Conservation (phyloP, 2,797 vertebrate genomes). For the Catostomus latipinnis region DNA sequence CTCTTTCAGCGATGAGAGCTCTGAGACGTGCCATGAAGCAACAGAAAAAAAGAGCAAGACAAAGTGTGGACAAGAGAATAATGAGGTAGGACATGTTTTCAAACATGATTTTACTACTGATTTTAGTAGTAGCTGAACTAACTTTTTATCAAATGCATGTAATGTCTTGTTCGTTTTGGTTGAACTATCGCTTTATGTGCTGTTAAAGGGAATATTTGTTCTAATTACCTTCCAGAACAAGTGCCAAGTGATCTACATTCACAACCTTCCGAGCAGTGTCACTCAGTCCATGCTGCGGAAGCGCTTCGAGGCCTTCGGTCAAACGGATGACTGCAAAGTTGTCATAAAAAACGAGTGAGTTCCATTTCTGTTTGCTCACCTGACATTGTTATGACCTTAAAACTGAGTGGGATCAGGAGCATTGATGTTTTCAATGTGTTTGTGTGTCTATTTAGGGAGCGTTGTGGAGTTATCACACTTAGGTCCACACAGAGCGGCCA, state of each 20-base stretch:
- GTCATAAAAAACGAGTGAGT: conserved; percentile 87
- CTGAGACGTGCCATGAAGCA: conserved; percentile 72
- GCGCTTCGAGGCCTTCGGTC: conserved; percentile 94
- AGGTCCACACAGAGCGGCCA: conserved; percentile 81
- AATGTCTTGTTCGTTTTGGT: background rate
- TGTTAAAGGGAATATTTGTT: background rate
- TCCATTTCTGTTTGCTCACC: background rate
- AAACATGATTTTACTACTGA: background rate
- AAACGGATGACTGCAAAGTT: conserved; percentile 93
- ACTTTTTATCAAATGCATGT: conserved; percentile 3
- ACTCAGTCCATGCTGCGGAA: conserved; percentile 92
- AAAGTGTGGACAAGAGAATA: conserved; percentile 67
- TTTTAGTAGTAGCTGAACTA: conserved; percentile 5
- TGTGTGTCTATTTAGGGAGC: conserved; percentile 62
- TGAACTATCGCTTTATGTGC: background rate
- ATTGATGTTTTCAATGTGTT: conserved; percentile 36
- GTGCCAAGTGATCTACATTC: conserved; percentile 93
- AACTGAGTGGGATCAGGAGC: background rate
- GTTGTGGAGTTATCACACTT: conserved; percentile 91
- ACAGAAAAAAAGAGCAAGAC: conserved; percentile 75
- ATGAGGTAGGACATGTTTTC: conserved; percentile 69
- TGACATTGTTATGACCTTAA: background rate
- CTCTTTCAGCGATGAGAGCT: conserved; percentile 71
- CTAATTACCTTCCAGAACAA: conserved; percentile 81
- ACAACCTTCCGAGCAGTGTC: conserved; percentile 91